Evolutionary conservation across 2,113 vertebrate species (phyloP).

Genomic region (Ammodytes marinus): DNA sequence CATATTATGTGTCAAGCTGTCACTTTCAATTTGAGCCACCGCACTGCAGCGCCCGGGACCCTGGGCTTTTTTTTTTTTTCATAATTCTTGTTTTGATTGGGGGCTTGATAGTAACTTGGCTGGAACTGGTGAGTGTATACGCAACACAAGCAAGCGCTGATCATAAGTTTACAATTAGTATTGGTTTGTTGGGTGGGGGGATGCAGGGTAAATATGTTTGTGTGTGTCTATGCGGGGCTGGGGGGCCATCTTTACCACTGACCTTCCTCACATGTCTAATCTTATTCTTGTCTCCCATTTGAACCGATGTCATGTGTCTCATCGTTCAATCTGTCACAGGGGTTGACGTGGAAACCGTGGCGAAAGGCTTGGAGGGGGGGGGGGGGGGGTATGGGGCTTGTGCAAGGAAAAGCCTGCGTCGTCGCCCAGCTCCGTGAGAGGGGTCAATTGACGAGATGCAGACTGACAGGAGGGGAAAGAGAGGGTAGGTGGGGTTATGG

Average conservation of each 20-base stretch:
- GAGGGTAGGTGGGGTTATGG: constrained; percentile 54
- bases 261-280: constrained; percentile 83
- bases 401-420: constrained; percentile 54
- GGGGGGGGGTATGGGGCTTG: constrained; percentile 6
- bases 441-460: constrained; percentile 70
- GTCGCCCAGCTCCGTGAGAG: constrained; percentile 40
- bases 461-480: constrained; percentile 67
- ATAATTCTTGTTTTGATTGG: constrained; percentile 83
- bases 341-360: constrained; percentile 63
- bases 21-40: constrained; percentile 86
- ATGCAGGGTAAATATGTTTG: constrained; percentile 9
- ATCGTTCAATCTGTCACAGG: constrained; percentile 78
- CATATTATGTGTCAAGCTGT: constrained; percentile 89
- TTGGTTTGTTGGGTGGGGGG: constrained; percentile 46
- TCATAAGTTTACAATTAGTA: constrained; percentile 84
- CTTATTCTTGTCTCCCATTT: constrained; percentile 78
- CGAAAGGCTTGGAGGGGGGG: constrained; percentile 39
- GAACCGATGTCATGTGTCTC: constrained; percentile 81
- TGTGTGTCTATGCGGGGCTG: constrained; percentile 19
- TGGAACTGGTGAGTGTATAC: constrained; percentile 47
- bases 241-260: constrained; percentile 67
- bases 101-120: constrained; percentile 76
- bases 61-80: constrained; percentile 72
- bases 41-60: constrained; percentile 71
- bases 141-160: constrained; percentile 33